Evolutionary conservation across 2,888 invertebrate genomes (phyloP).

Genomic region (Epiblema foenella): DNA sequence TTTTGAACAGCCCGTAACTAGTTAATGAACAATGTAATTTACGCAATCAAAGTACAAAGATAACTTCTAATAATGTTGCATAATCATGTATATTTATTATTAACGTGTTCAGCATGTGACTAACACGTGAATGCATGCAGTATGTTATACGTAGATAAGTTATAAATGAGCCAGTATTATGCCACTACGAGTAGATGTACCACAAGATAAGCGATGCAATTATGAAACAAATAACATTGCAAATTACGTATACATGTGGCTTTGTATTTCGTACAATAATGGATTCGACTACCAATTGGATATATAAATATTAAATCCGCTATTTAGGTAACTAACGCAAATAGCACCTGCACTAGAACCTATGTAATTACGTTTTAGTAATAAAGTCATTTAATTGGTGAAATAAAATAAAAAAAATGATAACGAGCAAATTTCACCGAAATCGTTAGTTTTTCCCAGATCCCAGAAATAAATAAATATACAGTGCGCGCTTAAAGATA

Average conservation of each 20-base stretch:
- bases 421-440: too few species aligned
- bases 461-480: too few species aligned
- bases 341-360: too few species aligned
- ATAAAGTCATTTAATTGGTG: too few species aligned
- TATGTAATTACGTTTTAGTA: too few species aligned
- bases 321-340: neutral
- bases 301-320: neutral
- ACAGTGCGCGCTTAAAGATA: too few species aligned
- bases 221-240: conserved; percentile 10
- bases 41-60: conserved; percentile 26
- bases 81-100: conserved; percentile 21
- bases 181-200: neutral
- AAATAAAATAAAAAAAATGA: too few species aligned
- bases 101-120: conserved; percentile 9
- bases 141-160: conserved; percentile 19
- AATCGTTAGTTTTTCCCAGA: too few species aligned
- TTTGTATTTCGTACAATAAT: neutral
- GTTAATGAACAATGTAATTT: conserved; percentile 17
- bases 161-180: conserved; percentile 24
- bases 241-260: neutral
- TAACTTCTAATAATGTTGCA: conserved; percentile 24
- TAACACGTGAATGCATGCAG: conserved; percentile 15
- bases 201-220: conserved; percentile 25
- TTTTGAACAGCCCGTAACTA: neutral
- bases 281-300: neutral